Evolutionary conservation across 2,113 vertebrate genomes (phyloP), one percentile per base, ranked within the genome.

Genomic region (Herpetotheres cachinnans): DNA sequence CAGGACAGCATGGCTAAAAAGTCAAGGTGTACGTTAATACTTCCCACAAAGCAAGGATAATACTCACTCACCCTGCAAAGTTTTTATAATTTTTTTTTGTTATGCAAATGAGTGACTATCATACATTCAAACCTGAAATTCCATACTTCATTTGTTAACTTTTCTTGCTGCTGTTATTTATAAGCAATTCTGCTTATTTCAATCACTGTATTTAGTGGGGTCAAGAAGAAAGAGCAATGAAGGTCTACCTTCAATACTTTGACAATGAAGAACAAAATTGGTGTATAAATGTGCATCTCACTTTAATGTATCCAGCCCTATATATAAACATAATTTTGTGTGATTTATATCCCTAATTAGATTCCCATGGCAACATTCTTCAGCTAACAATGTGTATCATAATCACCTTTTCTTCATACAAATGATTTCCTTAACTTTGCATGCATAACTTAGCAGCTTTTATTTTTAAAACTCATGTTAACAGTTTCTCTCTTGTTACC

Each of bases 291-390:
- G 89, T 92, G 93, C 26, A 38, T 87, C 88, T 96, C 93, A 94
- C 89, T 98, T 98, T 71, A 67, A 95, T 89, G 89, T 78, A 97
- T 74, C 89, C 94, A 97, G 78, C 42, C 92, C 62, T 98, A 95
- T 95, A 96, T 95, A 97, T 92, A 98, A 95, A 98, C 96, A 98
- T 88, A 95, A 98, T 98, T 98, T 98, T 95, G 88, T 18, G 81
- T 98, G 98, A 98, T 98, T 98, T 98, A 98, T 98, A 89, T 97
- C 95, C 97, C 97, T 98, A 98, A 98, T 98, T 98, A 98, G 97
- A 98, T 98, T 98, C 97, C 98, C 98, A 97, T 98, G 98, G 98
- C 97, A 98, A 98, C 97, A 98, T 98, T 98, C 97, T 96, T 98
- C 97, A 93, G 97, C 97, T 98, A 98, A 98, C 98, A 98, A 98